These are phyloP conservation scores for Hippocampus comes DNA, from an alignment of 2,113 vertebrate species.

Conservation along the genomic window DNA sequence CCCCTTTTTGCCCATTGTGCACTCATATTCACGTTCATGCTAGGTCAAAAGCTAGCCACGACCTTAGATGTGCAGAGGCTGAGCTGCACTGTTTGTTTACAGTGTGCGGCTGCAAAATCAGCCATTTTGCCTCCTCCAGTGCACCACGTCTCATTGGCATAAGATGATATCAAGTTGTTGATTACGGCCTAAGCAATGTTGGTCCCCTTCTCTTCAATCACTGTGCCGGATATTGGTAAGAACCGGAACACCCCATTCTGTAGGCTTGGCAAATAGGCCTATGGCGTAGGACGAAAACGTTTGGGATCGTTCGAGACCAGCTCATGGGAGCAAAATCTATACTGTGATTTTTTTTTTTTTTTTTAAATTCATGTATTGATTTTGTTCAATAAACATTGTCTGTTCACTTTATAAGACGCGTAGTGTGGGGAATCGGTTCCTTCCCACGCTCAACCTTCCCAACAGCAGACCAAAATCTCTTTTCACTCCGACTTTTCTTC, in stretches of 20 bases:
- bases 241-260: not conserved
- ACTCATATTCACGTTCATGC: too few species aligned
- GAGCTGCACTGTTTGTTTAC: too few species aligned
- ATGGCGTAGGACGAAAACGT: too few species aligned
- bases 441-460: not conserved
- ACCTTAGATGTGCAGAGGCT: too few species aligned
- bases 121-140: not conserved
- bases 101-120: too few species aligned
- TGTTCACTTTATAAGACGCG: not conserved
- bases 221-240: not conserved
- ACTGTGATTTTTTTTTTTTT: not conserved
- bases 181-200: not conserved
- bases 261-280: too few species aligned
- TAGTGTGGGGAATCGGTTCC: too few species aligned
- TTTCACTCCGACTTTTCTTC: slow-evolving; percentile 8
- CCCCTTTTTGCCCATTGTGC: too few species aligned
- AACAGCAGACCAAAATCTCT: not conserved
- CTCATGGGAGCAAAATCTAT: not conserved
- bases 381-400: not conserved
- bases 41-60: too few species aligned
- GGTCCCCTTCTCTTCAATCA: not conserved
- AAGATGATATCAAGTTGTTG: not conserved
- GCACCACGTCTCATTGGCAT: not conserved
- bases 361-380: too few species aligned
- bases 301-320: too few species aligned